phyloP scores from a whole-genome alignment of 2,888 invertebrate genomes.

The Dromius quadrimaculatus region DNA sequence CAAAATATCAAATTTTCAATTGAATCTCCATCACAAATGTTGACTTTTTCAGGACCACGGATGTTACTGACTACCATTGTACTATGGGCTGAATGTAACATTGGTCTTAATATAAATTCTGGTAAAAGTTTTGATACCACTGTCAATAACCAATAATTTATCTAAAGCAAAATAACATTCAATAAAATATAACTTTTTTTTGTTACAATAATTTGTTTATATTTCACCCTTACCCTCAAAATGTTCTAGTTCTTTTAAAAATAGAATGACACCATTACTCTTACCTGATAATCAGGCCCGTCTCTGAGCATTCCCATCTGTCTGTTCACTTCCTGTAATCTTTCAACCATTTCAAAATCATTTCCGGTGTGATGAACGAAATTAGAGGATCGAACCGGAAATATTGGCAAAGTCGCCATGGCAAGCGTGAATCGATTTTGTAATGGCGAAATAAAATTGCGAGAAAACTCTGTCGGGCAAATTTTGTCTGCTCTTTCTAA shows the following conservation, averaged over 20 bases:
- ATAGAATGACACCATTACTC: not conserved
- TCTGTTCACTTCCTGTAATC: constrained; percentile 62
- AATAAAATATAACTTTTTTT: not conserved
- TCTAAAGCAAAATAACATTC: constrained; percentile 58
- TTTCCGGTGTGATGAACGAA: not conserved
- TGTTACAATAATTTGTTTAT: constrained; percentile 58
- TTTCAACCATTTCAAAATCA: constrained; percentile 39
- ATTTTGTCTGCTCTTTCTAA: constrained; percentile 17
- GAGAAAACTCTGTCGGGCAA: not conserved
- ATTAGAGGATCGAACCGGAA: constrained; percentile 38
- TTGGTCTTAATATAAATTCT: constrained; percentile 63
- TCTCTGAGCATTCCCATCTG: constrained; percentile 63
- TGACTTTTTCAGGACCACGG: constrained; percentile 66
- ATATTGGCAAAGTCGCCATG: constrained; percentile 67
- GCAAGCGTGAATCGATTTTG: constrained; percentile 69
- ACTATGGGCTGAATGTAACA: constrained; percentile 67
- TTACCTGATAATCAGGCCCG: constrained; percentile 66
- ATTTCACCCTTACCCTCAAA: not conserved
- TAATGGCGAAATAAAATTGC: constrained; percentile 57
- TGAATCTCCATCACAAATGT: constrained; percentile 65
- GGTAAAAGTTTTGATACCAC: constrained; percentile 66
- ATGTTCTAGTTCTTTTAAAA: not conserved
- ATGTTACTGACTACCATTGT: constrained; percentile 70
- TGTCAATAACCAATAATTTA: constrained; percentile 69
- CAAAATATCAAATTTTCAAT: constrained; percentile 69